Evolutionary conservation across 2,797 vertebrate genomes (phyloP).

Genomic region (Pseudochromis fuscus): DNA sequence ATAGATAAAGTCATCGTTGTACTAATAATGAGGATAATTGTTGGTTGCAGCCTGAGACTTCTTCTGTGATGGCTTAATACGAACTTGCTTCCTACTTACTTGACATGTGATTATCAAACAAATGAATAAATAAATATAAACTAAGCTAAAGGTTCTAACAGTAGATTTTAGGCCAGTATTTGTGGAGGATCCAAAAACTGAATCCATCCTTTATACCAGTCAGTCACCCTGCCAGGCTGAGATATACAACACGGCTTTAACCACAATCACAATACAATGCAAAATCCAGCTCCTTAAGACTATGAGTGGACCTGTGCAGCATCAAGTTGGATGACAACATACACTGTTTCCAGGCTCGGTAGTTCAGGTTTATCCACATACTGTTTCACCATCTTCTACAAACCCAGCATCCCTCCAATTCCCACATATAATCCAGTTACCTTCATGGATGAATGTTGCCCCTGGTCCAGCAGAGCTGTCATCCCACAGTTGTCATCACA

Average conservation of each 20-base stretch:
- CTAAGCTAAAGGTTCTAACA: too few relatives aligned
- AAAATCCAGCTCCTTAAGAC: background rate
- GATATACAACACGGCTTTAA: background rate
- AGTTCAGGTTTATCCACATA: background rate
- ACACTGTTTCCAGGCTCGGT: background rate
- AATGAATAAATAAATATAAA: background rate
- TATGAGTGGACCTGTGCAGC: background rate
- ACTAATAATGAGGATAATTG: background rate
- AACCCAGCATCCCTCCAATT: background rate
- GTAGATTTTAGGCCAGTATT: too few relatives aligned
- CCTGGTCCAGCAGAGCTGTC: constrained; percentile 14
- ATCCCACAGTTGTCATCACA: constrained; percentile 20
- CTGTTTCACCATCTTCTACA: background rate
- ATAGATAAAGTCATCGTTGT: too few relatives aligned
- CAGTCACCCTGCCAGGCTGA: background rate
- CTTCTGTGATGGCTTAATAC: too few relatives aligned
- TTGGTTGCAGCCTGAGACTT: background rate
- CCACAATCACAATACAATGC: background rate
- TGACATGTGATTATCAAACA: background rate
- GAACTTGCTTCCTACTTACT: background rate
- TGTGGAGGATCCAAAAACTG: too few relatives aligned
- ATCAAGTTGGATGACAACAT: background rate
- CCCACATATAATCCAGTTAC: constrained; percentile 48
- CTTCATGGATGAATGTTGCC: constrained; percentile 43
- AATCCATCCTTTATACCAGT: background rate